phyloP scores from a whole-genome alignment of 2,113 vertebrate species.

The Noturus placidus region DNA sequence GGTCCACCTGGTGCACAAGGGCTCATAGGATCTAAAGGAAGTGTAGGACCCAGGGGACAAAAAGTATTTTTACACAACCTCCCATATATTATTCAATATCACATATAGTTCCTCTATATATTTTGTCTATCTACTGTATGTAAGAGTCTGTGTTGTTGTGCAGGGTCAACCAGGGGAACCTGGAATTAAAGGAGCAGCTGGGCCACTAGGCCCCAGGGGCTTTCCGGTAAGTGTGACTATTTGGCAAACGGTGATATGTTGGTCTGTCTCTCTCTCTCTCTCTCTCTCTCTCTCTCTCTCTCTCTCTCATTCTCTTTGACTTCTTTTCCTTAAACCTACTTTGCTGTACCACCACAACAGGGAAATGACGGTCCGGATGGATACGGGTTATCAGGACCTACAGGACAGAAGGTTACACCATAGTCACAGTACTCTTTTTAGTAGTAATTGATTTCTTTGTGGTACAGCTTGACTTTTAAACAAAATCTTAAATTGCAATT shows the following conservation, averaged over 20 bases:
- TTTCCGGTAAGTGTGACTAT: conserved; percentile 66
- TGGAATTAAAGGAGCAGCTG: conserved; percentile 69
- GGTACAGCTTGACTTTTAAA: background rate
- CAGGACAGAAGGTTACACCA: conserved; percentile 59
- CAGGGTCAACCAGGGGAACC: conserved; percentile 80
- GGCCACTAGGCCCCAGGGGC: conserved; percentile 74
- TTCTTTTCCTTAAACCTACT: background rate
- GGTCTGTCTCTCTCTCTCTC: too few species aligned
- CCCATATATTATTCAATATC: background rate
- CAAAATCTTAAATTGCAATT: background rate
- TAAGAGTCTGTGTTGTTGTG: conserved; percentile 40
- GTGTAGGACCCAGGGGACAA: conserved; percentile 70
- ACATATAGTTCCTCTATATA: background rate
- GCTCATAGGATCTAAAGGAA: conserved; percentile 67
- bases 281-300: background rate
- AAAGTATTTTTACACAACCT: conserved; percentile 70
- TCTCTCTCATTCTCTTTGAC: background rate
- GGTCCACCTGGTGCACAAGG: conserved; percentile 61
- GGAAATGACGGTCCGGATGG: conserved; percentile 68
- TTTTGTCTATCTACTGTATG: background rate
- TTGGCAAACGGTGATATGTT: background rate
- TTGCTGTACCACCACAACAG: conserved; percentile 46
- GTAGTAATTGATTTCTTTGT: background rate
- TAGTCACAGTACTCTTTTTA: background rate
- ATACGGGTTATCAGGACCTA: conserved; percentile 70